A percentile compares a stretch with the other conserved stretches of the same genome.
Evolutionary conservation across 2,113 vertebrate species (phyloP).

Genomic region (Edolisoma coerulescens): DNA sequence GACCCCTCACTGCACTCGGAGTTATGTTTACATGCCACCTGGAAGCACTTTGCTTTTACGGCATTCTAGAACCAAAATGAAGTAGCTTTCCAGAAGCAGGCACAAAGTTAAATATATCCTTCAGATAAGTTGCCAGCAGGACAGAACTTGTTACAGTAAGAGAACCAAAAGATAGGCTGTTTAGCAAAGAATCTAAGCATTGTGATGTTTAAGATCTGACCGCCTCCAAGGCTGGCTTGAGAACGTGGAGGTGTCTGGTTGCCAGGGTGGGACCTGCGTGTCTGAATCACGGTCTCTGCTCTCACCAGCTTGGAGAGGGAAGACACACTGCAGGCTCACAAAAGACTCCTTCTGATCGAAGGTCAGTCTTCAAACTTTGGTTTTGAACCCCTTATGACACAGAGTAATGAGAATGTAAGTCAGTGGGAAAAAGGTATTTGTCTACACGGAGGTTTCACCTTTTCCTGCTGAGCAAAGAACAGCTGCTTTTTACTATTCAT

Average conservation of each 20-base stretch:
- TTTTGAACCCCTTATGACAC: neutral
- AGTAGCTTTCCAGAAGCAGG: neutral
- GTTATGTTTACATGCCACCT: neutral
- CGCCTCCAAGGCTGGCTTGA: neutral
- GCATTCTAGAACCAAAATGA: neutral
- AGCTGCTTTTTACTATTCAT: neutral
- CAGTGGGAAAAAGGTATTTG: neutral
- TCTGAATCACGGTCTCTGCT: neutral
- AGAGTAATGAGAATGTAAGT: neutral
- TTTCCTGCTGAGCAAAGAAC: neutral
- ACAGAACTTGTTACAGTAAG: neutral
- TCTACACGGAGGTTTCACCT: neutral
- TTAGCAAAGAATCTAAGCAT: neutral
- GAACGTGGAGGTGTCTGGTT: neutral
- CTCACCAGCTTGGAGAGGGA: neutral
- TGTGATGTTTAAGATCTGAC: neutral
- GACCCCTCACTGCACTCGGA: neutral
- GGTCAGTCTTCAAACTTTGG: neutral
- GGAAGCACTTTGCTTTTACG: neutral
- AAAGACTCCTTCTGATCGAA: neutral
- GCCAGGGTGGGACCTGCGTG: neutral
- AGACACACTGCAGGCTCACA: rapidly evolving
- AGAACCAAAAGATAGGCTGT: neutral
- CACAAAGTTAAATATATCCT: neutral
- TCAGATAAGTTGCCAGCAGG: neutral